Evolutionary conservation across 1,140 invertebrate species (phyloP).

Genomic region (Metopolophium dirhodum): DNA sequence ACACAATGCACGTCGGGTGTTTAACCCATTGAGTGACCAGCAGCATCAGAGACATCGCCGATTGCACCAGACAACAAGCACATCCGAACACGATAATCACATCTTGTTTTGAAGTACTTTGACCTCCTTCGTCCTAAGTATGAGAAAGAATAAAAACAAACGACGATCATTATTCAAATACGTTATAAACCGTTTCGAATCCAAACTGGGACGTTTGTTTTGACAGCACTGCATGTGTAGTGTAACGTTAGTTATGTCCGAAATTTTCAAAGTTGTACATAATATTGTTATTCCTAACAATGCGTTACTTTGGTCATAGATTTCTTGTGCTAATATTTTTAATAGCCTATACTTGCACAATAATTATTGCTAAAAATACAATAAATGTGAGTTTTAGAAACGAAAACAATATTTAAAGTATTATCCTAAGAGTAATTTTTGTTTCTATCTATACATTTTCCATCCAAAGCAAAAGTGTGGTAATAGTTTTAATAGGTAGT

Average conservation of each 20-base stretch:
- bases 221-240: neutral
- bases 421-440: too few relatives aligned
- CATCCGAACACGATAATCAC: constrained; percentile 68
- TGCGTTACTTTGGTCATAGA: neutral
- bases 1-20: constrained; percentile 70
- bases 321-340: neutral
- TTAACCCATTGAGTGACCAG: constrained; percentile 69
- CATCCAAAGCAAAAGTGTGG: too few relatives aligned
- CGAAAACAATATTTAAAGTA: too few relatives aligned
- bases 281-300: neutral
- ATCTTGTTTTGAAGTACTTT: constrained; percentile 34
- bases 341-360: neutral
- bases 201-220: neutral
- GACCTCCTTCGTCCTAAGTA: neutral
- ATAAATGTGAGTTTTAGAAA: too few relatives aligned
- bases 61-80: constrained; percentile 68
- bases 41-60: constrained; percentile 67
- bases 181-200: neutral
- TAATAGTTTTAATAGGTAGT: too few relatives aligned
- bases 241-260: neutral
- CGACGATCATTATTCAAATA: neutral
- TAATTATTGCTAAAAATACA: neutral
- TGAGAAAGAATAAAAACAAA: neutral
- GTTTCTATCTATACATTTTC: too few relatives aligned
- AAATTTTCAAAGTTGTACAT: neutral